Base-by-base conservation (phyloP, 2,113 vertebrate genomes). In the Capreolus pygargus region DNA sequence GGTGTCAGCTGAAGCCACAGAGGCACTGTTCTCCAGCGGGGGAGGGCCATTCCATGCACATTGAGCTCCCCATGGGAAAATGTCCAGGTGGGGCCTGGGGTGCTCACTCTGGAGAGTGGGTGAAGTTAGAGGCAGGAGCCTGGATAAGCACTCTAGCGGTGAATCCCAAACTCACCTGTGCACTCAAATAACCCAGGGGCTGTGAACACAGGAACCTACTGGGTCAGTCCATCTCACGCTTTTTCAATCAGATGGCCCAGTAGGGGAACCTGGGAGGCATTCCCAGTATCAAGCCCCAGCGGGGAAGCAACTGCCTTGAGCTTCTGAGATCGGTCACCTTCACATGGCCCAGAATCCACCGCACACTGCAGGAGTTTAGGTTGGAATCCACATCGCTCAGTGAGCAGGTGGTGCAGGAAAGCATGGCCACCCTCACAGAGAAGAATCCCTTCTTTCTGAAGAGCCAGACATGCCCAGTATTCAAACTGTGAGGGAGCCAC, bases 271-370 rank as follows among this genome's bases (percentile, higher is more conserved):
- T 11, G 25, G 36, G 47, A 4, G n/a, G 6, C 19, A 21, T 55
- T 47, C 55, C 7, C 7, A 52, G 21, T 16, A 27, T 30, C 43
- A 43, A 10, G 67, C 27, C 6, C 50, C 45, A 15, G 5, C 6
- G 25, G 39, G 3, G 61, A 17, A 25, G 76, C 36, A 25, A 13
- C 15, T 36, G 5, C 28, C 28, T 64, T 7, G 55, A 74, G 78
- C 23, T 14, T 55, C 60, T n/a, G 36, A 7, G 81, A 64, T 45
- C 15, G 2, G 36, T 43, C 5, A 13, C 14, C 30, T 19, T 27
- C 47, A 11, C 0, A 0, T 0, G 3, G 17, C 52, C 83, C 58
- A 3, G n/a, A 82, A 28, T 36, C 23, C 45, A 11, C 25, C 1
- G 10, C 43, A 58, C 11, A 1, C 33, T 0, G 2, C 19, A 47